A percentile compares a stretch with the other conserved stretches of the same genome.
phyloP scores from a whole-genome alignment of 2,888 invertebrate species.

The Lepidochrysops patricia region DNA sequence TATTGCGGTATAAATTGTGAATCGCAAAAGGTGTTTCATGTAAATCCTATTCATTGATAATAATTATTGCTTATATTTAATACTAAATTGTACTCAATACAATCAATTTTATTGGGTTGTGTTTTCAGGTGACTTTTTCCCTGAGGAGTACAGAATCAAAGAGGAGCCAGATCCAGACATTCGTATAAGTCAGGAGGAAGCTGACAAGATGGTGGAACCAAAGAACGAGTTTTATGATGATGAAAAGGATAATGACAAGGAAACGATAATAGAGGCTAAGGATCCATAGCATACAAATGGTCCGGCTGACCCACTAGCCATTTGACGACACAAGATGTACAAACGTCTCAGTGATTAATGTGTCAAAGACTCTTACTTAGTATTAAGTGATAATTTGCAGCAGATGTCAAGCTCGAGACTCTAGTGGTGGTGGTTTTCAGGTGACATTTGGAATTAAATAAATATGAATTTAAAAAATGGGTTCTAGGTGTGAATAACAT shows the following conservation, averaged over 20 bases:
- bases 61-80: no score
- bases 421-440: not conserved
- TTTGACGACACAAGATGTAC: conserved; percentile 38
- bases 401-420: not conserved
- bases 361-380: not conserved
- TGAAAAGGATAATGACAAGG: conserved; percentile 91
- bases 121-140: conserved; percentile 79
- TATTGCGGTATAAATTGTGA: no score
- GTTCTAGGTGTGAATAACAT: no score
- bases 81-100: not conserved
- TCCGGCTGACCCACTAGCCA: conserved; percentile 44
- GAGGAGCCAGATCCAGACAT: conserved; percentile 91
- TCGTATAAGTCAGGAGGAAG: conserved; percentile 82
- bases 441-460: not conserved
- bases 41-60: no score
- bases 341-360: conserved; percentile 10
- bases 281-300: conserved; percentile 58
- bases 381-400: not conserved
- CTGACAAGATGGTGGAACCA: conserved; percentile 87
- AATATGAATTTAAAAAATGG: no score
- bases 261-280: conserved; percentile 58
- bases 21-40: no score
- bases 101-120: conserved; percentile 4
- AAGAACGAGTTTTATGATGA: conserved; percentile 93
- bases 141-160: conserved; percentile 80